These are phyloP conservation scores for Pituophis catenifer DNA, from an alignment of 2,113 vertebrate genomes.

Conservation along the genomic window DNA sequence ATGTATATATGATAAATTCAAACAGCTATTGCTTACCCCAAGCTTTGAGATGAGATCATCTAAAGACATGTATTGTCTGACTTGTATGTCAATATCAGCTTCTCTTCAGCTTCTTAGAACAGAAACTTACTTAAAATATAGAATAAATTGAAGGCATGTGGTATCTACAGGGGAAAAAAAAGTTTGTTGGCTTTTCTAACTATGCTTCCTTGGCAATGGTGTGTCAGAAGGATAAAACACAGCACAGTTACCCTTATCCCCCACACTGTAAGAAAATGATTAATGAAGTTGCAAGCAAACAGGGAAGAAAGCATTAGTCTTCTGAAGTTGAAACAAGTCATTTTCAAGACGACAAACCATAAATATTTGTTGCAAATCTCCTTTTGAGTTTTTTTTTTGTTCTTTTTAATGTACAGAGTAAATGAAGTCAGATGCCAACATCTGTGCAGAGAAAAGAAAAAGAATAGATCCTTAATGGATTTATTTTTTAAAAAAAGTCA, in stretches of 20 bases:
- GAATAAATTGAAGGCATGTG: not conserved
- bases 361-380: slow-evolving; percentile 19
- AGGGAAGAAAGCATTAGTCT: slow-evolving; percentile 21
- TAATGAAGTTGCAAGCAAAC: slow-evolving; percentile 22
- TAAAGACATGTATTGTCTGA: not conserved
- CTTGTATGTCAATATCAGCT: not conserved
- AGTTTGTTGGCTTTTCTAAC: not conserved
- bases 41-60: not conserved
- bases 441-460: not conserved
- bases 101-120: not conserved
- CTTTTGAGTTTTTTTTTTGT: not conserved
- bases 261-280: not conserved
- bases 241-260: not conserved
- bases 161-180: not conserved
- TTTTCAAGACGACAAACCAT: slow-evolving; percentile 23
- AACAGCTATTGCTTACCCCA: not conserved
- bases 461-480: slow-evolving; percentile 39
- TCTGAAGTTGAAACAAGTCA: not conserved
- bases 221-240: not conserved
- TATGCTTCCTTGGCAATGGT: not conserved
- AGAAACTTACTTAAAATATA: slow-evolving; percentile 3
- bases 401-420: not conserved
- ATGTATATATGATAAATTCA: not conserved
- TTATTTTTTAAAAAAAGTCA: slow-evolving; percentile 26
- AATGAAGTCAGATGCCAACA: not conserved